Base-by-base conservation (phyloP, 2,797 vertebrate genomes). In the Buphagus erythrorhynchus region DNA sequence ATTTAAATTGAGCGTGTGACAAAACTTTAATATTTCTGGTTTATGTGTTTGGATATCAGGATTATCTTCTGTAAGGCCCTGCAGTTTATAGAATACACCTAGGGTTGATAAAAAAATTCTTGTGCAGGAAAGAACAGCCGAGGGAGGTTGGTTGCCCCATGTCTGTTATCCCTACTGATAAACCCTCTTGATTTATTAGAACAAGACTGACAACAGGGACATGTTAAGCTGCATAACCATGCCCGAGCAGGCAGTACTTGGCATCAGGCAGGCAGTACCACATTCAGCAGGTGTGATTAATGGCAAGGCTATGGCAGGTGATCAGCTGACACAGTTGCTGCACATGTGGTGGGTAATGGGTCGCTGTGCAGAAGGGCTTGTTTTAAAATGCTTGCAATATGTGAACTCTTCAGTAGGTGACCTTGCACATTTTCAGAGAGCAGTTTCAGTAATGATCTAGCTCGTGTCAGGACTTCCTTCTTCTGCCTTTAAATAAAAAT, bases 281-380 rank as follows among this genome's bases (percentile, higher is more conserved):
- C 0, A 0, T 67, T 75, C 58, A 57, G 17, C 4, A 0, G 1
- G 8, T n/a, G 21, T 58, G 42, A 7, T 0, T 4, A 6, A 14
- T 0, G 0, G 33, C 6, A 6, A 33, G 33, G 36, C 43, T 24
- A 1, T 24, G 59, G 38, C 7, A 3, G 2, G 6, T 86, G 63
- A 35, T 28, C 0, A 0, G 0, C 19, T 5, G 7, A 20, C 2
- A 2, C 0, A 2, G 38, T 16, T 38, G 31, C 51, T 68, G 67
- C 14, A 57, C 2, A 1, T 0, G 0, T 40, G 84, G 16, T 58
- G 36, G 31, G 33, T 6, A 3, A 26, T 48, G 43, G 58, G 35
- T 85, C 42, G 1, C 29, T 66, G 11, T 43, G 36, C 35, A 31
- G n/a, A 75, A 69, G n/a, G 5, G 9, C 2, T 13, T 66, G 18